phyloP scores from a whole-genome alignment of 2,113 vertebrate species.

The Eublepharis macularius region DNA sequence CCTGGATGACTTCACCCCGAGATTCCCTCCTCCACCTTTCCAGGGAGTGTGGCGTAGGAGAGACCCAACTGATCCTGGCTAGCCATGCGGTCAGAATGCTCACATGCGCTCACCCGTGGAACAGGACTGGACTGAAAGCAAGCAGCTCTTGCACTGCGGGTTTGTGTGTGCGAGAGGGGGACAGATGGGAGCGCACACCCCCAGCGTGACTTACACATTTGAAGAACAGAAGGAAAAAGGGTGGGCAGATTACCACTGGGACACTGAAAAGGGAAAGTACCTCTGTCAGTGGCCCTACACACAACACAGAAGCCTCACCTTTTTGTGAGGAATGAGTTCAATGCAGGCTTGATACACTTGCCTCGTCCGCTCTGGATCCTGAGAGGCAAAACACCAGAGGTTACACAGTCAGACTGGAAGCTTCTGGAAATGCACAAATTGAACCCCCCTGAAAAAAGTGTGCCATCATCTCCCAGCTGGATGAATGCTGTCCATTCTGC shows the following conservation, averaged over 20 bases:
- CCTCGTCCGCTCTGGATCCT: constrained; percentile 93
- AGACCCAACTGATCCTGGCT: too few relatives aligned
- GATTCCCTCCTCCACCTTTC: neutral
- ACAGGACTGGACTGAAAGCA: neutral
- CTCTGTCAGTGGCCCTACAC: neutral
- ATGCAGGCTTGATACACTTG: constrained; percentile 95
- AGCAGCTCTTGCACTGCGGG: too few relatives aligned
- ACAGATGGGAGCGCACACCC: too few relatives aligned
- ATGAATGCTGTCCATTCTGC: too few relatives aligned
- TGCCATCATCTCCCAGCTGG: too few relatives aligned
- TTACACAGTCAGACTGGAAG: neutral
- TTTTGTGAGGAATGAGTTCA: constrained; percentile 96
- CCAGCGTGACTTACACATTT: too few relatives aligned
- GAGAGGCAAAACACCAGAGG: neutral
- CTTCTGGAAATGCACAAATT: neutral
- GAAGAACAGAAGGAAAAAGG: neutral
- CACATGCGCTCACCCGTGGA: neutral
- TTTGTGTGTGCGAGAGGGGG: too few relatives aligned
- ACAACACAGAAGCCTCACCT: constrained; percentile 76
- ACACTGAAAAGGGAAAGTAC: neutral
- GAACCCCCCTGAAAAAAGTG: neutral
- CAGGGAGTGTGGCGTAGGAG: too few relatives aligned
- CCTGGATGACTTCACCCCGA: neutral
- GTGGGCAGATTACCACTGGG: neutral
- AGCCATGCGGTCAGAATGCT: neutral